phyloP scores from a whole-genome alignment of 37 sponge, comb jelly and placozoan species.

The Ianthella basta region DNA sequence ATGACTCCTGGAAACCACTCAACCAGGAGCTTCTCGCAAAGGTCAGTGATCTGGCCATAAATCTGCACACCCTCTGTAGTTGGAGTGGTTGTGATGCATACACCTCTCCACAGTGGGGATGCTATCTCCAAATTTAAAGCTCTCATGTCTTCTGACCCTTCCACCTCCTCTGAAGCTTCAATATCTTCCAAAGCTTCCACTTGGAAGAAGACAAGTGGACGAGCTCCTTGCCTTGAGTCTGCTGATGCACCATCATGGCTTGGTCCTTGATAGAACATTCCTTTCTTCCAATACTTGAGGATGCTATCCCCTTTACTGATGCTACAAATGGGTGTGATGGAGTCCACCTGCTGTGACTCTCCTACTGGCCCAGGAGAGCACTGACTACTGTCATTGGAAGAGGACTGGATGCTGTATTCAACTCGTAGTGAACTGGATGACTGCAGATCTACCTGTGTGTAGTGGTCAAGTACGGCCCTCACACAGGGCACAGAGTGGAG shows the following conservation, averaged over 20 bases:
- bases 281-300: conserved; percentile 66
- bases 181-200: conserved; percentile 21
- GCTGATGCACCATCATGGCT: too few species aligned
- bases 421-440: background rate
- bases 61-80: conserved; percentile 57
- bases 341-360: background rate
- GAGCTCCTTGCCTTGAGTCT: background rate
- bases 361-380: background rate
- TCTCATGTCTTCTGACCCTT: background rate
- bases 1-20: conserved; percentile 85
- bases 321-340: background rate
- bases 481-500: conserved; percentile 63
- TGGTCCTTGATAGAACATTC: conserved; percentile 59
- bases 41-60: conserved; percentile 76
- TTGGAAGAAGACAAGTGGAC: conserved; percentile 2
- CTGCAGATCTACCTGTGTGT: background rate
- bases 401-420: background rate
- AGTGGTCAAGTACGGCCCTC: background rate
- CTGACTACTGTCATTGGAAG: background rate
- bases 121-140: background rate
- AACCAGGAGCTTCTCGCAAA: conserved; percentile 58
- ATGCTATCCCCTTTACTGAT: conserved; percentile 4
- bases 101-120: conserved; percentile 28
- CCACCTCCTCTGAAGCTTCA: conserved; percentile 13
- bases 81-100: conserved; percentile 59